Evolutionary conservation across 1,140 invertebrate species (phyloP).

Genomic region (Phthorimaea operculella): DNA sequence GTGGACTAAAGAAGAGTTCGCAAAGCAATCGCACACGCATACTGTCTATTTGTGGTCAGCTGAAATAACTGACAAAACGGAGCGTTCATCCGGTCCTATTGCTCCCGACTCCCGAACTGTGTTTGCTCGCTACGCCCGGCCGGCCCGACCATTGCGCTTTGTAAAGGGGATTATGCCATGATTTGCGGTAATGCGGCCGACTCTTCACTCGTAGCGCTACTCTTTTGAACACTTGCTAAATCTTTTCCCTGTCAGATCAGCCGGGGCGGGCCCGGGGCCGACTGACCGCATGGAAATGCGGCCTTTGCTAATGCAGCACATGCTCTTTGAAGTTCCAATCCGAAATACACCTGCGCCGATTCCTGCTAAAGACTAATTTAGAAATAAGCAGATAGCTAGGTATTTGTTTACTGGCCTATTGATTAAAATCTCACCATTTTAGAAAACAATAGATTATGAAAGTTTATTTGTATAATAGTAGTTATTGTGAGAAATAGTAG

Average conservation of each 20-base stretch:
- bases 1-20: conserved; percentile 32
- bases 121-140: conserved; percentile 26
- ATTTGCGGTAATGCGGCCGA: conserved; percentile 43
- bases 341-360: conserved; percentile 14
- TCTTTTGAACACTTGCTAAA: conserved; percentile 38
- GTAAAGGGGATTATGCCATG: conserved; percentile 39
- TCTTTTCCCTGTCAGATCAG: conserved; percentile 33
- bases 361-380: too few relatives aligned
- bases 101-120: conserved; percentile 22
- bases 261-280: background rate
- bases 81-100: conserved; percentile 33
- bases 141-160: conserved; percentile 28
- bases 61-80: conserved; percentile 43
- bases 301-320: conserved; percentile 21
- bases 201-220: conserved; percentile 24
- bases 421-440: too few relatives aligned
- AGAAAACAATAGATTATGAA: too few relatives aligned
- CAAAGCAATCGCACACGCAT: conserved; percentile 32
- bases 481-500: too few relatives aligned
- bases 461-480: too few relatives aligned
- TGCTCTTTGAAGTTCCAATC: conserved; percentile 20
- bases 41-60: conserved; percentile 42
- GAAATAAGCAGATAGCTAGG: too few relatives aligned
- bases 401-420: too few relatives aligned
- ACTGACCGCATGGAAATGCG: conserved; percentile 18